phyloP scores from a whole-genome alignment of 1,140 invertebrate genomes.

The Pseudomyrmex pallidus region DNA sequence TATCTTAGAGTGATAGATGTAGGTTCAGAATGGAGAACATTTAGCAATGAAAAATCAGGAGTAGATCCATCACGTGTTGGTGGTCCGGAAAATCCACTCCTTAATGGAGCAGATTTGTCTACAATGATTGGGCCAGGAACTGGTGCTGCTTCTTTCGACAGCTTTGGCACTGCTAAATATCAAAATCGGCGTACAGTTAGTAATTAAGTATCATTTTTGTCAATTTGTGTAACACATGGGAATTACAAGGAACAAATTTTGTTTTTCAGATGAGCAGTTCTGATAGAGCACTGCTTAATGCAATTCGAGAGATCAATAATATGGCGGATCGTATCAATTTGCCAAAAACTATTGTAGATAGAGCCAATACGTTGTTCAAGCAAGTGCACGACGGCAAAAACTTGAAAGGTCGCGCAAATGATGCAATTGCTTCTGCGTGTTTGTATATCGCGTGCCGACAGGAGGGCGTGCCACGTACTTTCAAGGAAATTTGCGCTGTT shows the following conservation, averaged over 20 bases:
- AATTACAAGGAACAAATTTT: constrained; percentile 32
- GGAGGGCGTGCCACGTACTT: constrained; percentile 99
- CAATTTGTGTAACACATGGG: not conserved
- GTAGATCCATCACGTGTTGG: constrained; percentile 99
- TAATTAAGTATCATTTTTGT: constrained; percentile 32
- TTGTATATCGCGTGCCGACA: constrained; percentile 99
- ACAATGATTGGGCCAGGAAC: constrained; percentile 98
- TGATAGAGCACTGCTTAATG: constrained; percentile 97
- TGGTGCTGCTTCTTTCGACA: constrained; percentile 92
- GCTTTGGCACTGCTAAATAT: constrained; percentile 96
- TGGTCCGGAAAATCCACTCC: constrained; percentile 96
- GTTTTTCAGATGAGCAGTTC: constrained; percentile 92
- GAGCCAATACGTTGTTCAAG: constrained; percentile 98
- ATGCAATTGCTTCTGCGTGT: constrained; percentile 99
- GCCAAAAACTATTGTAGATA: constrained; percentile 96
- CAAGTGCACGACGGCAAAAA: constrained; percentile 99
- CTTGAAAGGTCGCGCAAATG: constrained; percentile 95
- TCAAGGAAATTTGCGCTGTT: constrained; percentile 99
- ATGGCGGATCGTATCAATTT: constrained; percentile 99
- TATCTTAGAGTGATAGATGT: constrained; percentile 97
- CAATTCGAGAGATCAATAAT: constrained; percentile 97
- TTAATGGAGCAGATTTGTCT: constrained; percentile 98
- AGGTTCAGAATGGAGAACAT: constrained; percentile 99
- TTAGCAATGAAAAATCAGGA: constrained; percentile 98
- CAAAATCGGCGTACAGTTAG: constrained; percentile 95